Conservation (phyloP, 2,113 vertebrate genomes). For the Engystomops pustulosus region DNA sequence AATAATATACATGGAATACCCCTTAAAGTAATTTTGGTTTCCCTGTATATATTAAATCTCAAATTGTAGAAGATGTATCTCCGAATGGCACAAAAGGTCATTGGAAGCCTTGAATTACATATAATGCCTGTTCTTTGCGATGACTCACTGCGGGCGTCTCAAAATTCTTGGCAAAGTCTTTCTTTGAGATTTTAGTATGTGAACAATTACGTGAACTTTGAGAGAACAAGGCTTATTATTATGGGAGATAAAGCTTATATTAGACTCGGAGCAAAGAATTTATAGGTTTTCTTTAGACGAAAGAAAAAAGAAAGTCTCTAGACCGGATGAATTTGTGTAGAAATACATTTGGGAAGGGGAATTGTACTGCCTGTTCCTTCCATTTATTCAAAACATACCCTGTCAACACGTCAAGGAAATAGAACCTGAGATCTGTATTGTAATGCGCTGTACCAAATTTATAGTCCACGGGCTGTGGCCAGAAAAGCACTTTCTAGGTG, state of each 20-base stretch:
- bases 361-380: conserved; percentile 34
- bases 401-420: conserved; percentile 44
- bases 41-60: too few relatives aligned
- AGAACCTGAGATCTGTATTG: conserved; percentile 32
- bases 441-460: conserved; percentile 28
- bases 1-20: too few relatives aligned
- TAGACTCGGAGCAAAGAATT: conserved; percentile 30
- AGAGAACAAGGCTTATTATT: conserved; percentile 44
- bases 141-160: conserved; percentile 38
- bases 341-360: conserved; percentile 36
- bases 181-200: conserved; percentile 44
- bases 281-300: conserved; percentile 2
- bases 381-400: conserved; percentile 36
- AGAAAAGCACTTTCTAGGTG: neutral
- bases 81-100: conserved; percentile 42
- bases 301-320: neutral
- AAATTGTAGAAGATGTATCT: conserved; percentile 55
- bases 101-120: conserved; percentile 51
- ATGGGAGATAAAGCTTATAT: conserved; percentile 47
- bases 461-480: neutral
- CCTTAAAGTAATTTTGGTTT: too few relatives aligned
- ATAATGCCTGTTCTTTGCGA: conserved; percentile 46
- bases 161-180: conserved; percentile 34
- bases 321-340: neutral
- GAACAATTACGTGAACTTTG: conserved; percentile 57